Base-by-base conservation (phyloP, 2,797 vertebrate genomes). In the Phoxinus dragarum region DNA sequence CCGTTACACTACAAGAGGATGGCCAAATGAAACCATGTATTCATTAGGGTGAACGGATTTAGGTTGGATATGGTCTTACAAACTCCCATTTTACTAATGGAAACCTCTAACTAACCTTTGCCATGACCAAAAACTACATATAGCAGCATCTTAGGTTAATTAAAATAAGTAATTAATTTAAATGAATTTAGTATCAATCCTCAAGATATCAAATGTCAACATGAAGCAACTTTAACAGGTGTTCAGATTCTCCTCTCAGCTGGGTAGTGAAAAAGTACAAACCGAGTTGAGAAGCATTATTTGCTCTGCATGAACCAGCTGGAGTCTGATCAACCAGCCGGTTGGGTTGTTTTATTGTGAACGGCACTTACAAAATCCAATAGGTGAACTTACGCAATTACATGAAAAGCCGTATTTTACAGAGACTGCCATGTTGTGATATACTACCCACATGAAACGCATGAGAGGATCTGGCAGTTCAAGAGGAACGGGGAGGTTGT, bases 141-240 rank as follows among this genome's bases (percentile, higher is more conserved):
- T 54, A 36, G 1, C 47, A 36, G 1, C 47, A 4, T 49, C 4
- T 69, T 27, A 47, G 40, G 19, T 78, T 56, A 44, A 49, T 64
- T 6, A 27, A 42, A 47, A 84, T 68, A 34, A 31, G 59, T 17
- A 5, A 38, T 42, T 74, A 5, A 83, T 27, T 31, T n/a, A 19
- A 38, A 17, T 38, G 17, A 17, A 36, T 67, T 66, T 59, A 42
- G 3, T 59, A 11, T 9, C 49, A 66, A 17, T 38, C 59, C 47
- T 64, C 31, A 61, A 80, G 66, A 85, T 71, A 72, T 85, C 40
- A 85, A 52, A 64, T 80, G 42, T 64, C 40, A 31, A 27, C 21
- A 80, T 17, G 68, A 21, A 80, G 67, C 76, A 80, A 64, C 40
- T 73, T 69, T 64, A 80, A 85, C n/a, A 69, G 49, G 38, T 71